These are phyloP conservation scores for Garra rufa DNA, from an alignment of 2,113 vertebrate genomes.

Conservation along the genomic window DNA sequence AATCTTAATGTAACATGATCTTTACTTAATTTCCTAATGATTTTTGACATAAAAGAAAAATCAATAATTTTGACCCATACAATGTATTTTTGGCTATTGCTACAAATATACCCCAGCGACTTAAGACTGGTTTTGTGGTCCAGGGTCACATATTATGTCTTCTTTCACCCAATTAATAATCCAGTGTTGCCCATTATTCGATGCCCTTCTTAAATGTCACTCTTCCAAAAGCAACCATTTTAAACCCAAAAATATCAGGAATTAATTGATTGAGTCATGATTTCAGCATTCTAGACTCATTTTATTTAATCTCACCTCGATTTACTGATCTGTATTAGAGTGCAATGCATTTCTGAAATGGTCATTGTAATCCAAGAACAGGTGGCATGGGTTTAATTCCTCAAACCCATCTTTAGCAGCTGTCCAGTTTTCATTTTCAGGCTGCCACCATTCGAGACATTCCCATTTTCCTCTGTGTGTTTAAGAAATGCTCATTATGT, in stretches of 20 bases:
- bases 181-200: neutral
- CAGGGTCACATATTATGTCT: too few species aligned
- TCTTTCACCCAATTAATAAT: too few species aligned
- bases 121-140: too few species aligned
- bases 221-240: neutral
- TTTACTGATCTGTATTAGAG: constrained; percentile 2
- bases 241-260: neutral
- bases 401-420: constrained; percentile 1
- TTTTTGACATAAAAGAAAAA: too few species aligned
- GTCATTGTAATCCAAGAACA: constrained; percentile 9
- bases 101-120: too few species aligned
- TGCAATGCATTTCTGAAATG: constrained; percentile 13
- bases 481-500: neutral
- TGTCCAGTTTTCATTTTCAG: neutral
- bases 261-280: constrained; percentile 10
- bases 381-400: constrained; percentile 9
- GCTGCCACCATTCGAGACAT: neutral
- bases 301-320: constrained; percentile 6
- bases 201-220: neutral
- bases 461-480: neutral
- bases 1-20: too few species aligned
- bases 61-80: too few species aligned
- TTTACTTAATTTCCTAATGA: too few species aligned
- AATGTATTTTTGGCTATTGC: too few species aligned
- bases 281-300: constrained; percentile 1